Base-by-base conservation (phyloP, 1,140 invertebrate genomes). In the Rhizoglyphus robini region DNA sequence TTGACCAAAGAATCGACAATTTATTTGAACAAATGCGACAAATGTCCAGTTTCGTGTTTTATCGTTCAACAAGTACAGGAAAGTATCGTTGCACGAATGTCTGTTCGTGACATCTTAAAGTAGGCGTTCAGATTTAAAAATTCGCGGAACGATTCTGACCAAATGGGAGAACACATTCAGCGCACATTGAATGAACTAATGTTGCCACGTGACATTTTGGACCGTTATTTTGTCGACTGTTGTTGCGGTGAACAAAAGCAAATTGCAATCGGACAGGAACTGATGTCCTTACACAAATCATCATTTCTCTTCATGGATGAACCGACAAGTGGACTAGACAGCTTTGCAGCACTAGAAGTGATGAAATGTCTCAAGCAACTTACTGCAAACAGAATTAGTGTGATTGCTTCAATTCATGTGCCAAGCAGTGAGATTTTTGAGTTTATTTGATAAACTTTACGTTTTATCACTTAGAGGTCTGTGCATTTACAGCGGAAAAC, bases 401-500 rank as follows among this genome's bases (percentile, higher is more conserved):
- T 68, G n/a, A 48, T 68, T 3, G 34, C 30, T 18, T 68, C 65
- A 11, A 68, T 68, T 58, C 68, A 68, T 65, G 46, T 57, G 32
- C 68, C 68, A 0, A 61, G 58, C 20, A 60, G 31, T 46, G 71
- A 59, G 46, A 66, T 34, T 29, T n/a, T 59, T 67, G 61, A 63
- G n/a, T 38, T 46, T 62, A 41, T 69, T 63, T 63, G 32, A 63
- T 51, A 36, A 65, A 59, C 38, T 70, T 36, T 59, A 66, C 47
- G 63, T 63, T 31, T 46, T 65, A 31, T 65, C 70, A 48, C 29
- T 51, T 25, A 30, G 68, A 54, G 65, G 69, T 48, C 34, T 74
- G 68, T 38, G 72, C 70, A 69, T 75, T 69, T 32, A 73, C 69
- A 27, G 72, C 69, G 62, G 73, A 69, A 36, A 70, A 69, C 63